Evolutionary conservation across 2,797 vertebrate species (phyloP).

Genomic region (Urophycis tenuis): DNA sequence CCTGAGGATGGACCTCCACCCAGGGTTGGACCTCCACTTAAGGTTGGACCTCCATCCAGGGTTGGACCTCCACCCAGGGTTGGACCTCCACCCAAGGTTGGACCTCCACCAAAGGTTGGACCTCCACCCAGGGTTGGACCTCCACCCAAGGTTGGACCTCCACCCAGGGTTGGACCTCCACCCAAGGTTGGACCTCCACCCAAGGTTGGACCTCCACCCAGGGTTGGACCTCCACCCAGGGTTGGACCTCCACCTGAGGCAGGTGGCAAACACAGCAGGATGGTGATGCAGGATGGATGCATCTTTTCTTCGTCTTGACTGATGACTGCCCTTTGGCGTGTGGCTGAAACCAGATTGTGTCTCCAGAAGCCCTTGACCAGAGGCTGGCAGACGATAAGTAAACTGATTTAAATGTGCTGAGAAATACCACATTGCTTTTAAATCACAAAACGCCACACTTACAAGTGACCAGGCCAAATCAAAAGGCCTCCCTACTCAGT

Average conservation of each 20-base stretch:
- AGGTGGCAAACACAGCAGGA: background rate
- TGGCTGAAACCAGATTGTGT: too few relatives aligned
- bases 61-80: background rate
- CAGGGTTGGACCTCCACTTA: background rate
- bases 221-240: background rate
- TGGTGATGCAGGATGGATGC: too few relatives aligned
- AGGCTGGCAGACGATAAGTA: too few relatives aligned
- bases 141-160: background rate
- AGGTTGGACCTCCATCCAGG: background rate
- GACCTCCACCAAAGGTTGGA: background rate
- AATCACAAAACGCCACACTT: too few relatives aligned
- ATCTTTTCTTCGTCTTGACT: too few relatives aligned
- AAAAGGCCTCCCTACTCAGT: too few relatives aligned
- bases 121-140: background rate
- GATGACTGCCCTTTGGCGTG: too few relatives aligned
- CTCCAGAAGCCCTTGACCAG: too few relatives aligned
- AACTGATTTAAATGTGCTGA: too few relatives aligned
- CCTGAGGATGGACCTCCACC: background rate
- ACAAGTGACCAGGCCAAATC: too few relatives aligned
- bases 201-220: background rate
- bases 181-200: background rate
- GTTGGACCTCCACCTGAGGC: background rate
- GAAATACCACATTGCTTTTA: too few relatives aligned
- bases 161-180: background rate
- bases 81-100: background rate